Conservation (phyloP, 1,140 invertebrate genomes). For the Diachasma alloeum region DNA sequence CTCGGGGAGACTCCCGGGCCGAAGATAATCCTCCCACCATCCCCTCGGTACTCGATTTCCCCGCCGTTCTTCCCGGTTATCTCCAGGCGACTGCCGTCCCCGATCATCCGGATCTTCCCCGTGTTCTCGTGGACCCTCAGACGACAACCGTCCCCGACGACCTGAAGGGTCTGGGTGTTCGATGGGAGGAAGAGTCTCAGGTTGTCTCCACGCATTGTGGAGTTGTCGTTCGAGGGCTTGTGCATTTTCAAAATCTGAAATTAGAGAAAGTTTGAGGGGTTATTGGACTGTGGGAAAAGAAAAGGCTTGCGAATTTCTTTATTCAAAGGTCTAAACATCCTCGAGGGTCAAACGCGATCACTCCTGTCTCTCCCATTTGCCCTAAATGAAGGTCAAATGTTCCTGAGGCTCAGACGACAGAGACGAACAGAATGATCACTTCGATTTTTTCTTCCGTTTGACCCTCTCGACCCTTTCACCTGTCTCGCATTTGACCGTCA, state of each 20-base stretch:
- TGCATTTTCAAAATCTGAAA: neutral
- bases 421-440: too few relatives aligned
- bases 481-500: too few relatives aligned
- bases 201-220: conserved; percentile 41
- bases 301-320: too few relatives aligned
- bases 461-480: too few relatives aligned
- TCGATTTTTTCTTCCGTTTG: too few relatives aligned
- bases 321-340: too few relatives aligned
- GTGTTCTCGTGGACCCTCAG: conserved; percentile 42
- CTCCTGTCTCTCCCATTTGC: too few relatives aligned
- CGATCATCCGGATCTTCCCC: conserved; percentile 45
- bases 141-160: conserved; percentile 51
- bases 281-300: too few relatives aligned
- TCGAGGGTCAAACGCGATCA: too few relatives aligned
- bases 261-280: too few relatives aligned
- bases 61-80: conserved; percentile 45
- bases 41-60: conserved; percentile 49
- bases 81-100: conserved; percentile 50
- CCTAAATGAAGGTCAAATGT: too few relatives aligned
- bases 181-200: conserved; percentile 35
- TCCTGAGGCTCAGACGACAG: too few relatives aligned
- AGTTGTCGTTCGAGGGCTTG: neutral
- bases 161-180: conserved; percentile 40
- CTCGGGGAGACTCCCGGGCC: conserved; percentile 37
- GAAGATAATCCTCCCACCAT: conserved; percentile 47